Percentiles rank a stretch among this genome's conserved stretches.
phyloP scores from a whole-genome alignment of 2,797 vertebrate genomes.

The Takifugu ocellatus region DNA sequence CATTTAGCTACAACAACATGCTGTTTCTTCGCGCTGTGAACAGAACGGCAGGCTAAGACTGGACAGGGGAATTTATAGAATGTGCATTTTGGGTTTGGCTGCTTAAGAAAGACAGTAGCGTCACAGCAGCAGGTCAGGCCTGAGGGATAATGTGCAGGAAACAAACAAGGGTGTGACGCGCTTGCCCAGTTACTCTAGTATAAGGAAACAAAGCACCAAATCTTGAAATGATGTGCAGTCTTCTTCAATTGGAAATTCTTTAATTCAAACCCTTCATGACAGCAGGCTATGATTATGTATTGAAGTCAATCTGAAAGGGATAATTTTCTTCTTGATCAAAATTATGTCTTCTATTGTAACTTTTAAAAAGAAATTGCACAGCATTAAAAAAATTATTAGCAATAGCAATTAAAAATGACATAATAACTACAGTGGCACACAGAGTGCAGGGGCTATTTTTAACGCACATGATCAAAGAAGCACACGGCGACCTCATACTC shows the following conservation, averaged over 20 bases:
- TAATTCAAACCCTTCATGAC: conserved; percentile 21
- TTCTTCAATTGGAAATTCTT: conserved; percentile 13
- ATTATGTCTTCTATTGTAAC: not conserved
- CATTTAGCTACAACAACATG: not conserved
- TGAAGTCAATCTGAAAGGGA: conserved; percentile 6
- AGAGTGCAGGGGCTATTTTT: too few species aligned
- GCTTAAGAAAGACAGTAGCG: conserved; percentile 27
- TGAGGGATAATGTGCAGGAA: conserved; percentile 29
- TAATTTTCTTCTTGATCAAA: not conserved
- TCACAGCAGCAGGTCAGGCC: conserved; percentile 22
- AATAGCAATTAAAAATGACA: too few species aligned
- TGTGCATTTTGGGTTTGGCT: conserved; percentile 25
- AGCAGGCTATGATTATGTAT: not conserved
- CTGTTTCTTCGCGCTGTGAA: conserved; percentile 1
- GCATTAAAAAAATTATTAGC: conserved; percentile 11
- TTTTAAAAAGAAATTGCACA: conserved; percentile 15
- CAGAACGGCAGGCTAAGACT: conserved; percentile 41
- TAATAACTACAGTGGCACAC: conserved; percentile 7
- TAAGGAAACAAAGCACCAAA: conserved; percentile 41
- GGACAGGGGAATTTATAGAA: conserved; percentile 58
- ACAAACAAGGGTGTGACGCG: conserved; percentile 37
- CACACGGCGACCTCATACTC: conserved; percentile 14
- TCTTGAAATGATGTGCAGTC: conserved; percentile 43
- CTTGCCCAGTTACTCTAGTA: conserved; percentile 24
- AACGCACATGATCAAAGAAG: not conserved